A percentile compares a stretch with the other conserved stretches of the same genome.
phyloP scores from a whole-genome alignment of 2,113 vertebrate species.

The Protobothrops flavoviridis region DNA sequence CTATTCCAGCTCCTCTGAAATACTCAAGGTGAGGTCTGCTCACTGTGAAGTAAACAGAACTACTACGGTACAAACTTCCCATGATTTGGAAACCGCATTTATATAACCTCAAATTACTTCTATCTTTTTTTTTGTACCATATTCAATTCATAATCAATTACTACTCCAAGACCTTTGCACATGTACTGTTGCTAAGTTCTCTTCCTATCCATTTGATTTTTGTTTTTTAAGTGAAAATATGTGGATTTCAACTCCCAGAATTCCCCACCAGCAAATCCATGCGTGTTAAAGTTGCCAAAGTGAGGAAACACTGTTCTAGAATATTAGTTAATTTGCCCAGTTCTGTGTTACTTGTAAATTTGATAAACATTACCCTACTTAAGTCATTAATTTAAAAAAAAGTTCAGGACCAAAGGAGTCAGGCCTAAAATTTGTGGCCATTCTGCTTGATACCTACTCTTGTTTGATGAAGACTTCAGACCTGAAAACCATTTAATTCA shows the following conservation, averaged over 20 bases:
- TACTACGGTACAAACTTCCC: neutral
- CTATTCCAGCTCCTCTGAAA: neutral
- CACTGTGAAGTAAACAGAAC: neutral
- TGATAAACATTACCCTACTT: neutral
- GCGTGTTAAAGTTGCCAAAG: neutral
- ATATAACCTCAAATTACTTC: neutral
- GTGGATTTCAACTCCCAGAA: neutral
- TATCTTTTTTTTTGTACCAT: neutral
- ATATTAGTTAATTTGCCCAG: neutral
- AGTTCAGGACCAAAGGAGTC: neutral
- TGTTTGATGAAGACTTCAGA: neutral
- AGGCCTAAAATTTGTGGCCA: neutral
- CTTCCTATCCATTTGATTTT: neutral
- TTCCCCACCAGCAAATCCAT: neutral
- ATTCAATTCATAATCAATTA: neutral
- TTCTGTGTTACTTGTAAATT: neutral
- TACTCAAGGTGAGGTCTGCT: neutral
- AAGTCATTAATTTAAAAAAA: neutral
- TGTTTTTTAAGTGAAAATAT: neutral
- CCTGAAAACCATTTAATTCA: neutral
- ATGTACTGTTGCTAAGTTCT: neutral
- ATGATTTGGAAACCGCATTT: neutral
- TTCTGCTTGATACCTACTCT: neutral
- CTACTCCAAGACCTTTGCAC: neutral
- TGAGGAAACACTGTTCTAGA: neutral